phyloP scores from a whole-genome alignment of 2,888 invertebrate genomes.

The Phasia obesa region DNA sequence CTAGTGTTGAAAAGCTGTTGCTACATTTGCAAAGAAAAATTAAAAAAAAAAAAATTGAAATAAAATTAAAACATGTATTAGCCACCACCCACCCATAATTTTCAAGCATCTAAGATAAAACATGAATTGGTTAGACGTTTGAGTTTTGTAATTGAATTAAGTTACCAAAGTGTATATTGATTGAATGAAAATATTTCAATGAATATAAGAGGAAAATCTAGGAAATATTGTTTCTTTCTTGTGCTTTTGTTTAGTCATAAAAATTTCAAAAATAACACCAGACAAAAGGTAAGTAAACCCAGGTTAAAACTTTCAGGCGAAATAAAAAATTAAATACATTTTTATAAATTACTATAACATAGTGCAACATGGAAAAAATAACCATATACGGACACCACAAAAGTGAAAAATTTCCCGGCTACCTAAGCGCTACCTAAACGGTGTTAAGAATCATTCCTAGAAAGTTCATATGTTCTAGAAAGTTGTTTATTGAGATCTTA shows the following conservation, averaged over 20 bases:
- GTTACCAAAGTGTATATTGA: constrained; percentile 51
- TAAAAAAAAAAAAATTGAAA: no score
- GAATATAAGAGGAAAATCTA: constrained; percentile 33
- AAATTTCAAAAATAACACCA: not conserved
- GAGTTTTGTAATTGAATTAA: constrained; percentile 68
- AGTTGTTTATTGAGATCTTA: no score
- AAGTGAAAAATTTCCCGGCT: no score
- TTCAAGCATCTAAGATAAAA: constrained; percentile 59
- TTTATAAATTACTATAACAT: no score
- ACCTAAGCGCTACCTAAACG: no score
- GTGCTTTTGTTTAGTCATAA: constrained; percentile 1
- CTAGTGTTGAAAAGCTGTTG: constrained; percentile 38
- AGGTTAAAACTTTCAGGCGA: no score
- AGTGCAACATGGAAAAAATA: no score
- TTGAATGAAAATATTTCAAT: constrained; percentile 42
- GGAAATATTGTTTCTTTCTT: not conserved
- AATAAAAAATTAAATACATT: no score
- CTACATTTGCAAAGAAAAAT: constrained; percentile 20
- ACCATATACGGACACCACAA: no score
- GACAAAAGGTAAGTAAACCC: not conserved
- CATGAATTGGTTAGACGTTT: constrained; percentile 65
- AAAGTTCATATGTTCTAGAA: no score
- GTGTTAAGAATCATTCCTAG: no score
- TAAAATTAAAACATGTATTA: constrained; percentile 20
- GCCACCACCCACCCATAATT: constrained; percentile 55